Base-by-base conservation (phyloP, 2,888 invertebrate genomes). In the Lepidonotus clava region DNA sequence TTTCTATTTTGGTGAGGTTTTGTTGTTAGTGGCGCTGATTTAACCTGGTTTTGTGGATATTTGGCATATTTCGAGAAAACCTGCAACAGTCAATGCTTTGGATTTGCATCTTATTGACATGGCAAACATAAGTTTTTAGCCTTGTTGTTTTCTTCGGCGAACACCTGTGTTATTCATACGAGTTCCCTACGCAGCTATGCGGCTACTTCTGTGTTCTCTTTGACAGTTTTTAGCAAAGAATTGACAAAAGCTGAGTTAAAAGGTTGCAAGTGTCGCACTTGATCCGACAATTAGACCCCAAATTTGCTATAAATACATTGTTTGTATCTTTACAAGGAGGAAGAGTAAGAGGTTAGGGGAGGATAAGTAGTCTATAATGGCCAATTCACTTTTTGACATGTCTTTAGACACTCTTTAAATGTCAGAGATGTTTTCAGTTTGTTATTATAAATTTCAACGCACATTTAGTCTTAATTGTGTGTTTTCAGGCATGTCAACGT, bases 401-500 rank as follows among this genome's bases (percentile, higher is more conserved):
- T n/a, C n/a, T n/a, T n/a, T n/a, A n/a, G n/a, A n/a, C n/a, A n/a
- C n/a, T n/a, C n/a, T n/a, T n/a, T n/a, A n/a, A n/a, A n/a, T n/a
- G n/a, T n/a, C n/a, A n/a, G n/a, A n/a, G n/a, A n/a, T n/a, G n/a
- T n/a, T n/a, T n/a, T n/a, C n/a, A n/a, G n/a, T n/a, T n/a, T n/a
- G n/a, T n/a, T n/a, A n/a, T n/a, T n/a, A n/a, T n/a, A n/a, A n/a
- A n/a, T n/a, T 46, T 46, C 18, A 46, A 46, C 18, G 46, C 46
- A 11, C 46, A 11, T 46, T 46, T 46, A 8, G 8, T 46, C 46
- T 46, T 46, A 11, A 8, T 46, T 46, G 8, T 80, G 1, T n/a
- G 21, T 24, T 83, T 87, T 6, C 83, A 88, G 88, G 67, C 88
- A 88, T 76, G 86, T 88, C 53, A 88, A 88, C 67, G 83, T 87